Conservation (phyloP, 2,113 vertebrate genomes). For the Paracyprichromis sp. region DNA sequence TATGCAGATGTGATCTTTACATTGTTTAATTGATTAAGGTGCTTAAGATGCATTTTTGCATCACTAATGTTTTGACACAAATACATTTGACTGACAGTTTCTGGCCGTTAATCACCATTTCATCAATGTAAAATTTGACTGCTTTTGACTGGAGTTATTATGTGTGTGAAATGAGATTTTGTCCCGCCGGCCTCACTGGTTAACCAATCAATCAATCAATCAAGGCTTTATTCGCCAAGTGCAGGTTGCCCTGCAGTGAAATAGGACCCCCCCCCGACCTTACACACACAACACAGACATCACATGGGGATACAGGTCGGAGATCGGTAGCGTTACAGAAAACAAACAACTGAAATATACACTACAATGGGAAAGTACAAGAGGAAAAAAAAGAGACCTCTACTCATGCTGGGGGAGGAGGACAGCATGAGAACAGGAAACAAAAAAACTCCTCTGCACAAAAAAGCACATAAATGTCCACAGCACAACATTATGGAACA, state of each 20-base stretch:
- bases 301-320: not conserved
- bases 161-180: not conserved
- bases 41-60: not conserved
- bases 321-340: too few relatives aligned
- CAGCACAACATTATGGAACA: too few relatives aligned
- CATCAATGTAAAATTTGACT: not conserved
- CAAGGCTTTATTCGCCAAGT: not conserved
- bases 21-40: not conserved
- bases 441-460: too few relatives aligned
- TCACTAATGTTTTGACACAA: not conserved
- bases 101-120: not conserved
- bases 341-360: too few relatives aligned
- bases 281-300: not conserved
- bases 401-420: too few relatives aligned
- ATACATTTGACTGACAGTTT: not conserved
- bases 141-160: not conserved
- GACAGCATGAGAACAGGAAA: too few relatives aligned
- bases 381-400: too few relatives aligned
- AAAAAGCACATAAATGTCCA: too few relatives aligned
- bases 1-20: not conserved
- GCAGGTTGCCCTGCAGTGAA: not conserved
- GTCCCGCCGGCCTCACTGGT: not conserved
- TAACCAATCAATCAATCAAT: not conserved
- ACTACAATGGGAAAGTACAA: too few relatives aligned
- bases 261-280: not conserved